A percentile compares a stretch with the other conserved stretches of the same genome.
These are phyloP conservation scores for Drosophila parabipectinata DNA, from an alignment of 1,140 invertebrate species.

Conservation along the genomic window DNA sequence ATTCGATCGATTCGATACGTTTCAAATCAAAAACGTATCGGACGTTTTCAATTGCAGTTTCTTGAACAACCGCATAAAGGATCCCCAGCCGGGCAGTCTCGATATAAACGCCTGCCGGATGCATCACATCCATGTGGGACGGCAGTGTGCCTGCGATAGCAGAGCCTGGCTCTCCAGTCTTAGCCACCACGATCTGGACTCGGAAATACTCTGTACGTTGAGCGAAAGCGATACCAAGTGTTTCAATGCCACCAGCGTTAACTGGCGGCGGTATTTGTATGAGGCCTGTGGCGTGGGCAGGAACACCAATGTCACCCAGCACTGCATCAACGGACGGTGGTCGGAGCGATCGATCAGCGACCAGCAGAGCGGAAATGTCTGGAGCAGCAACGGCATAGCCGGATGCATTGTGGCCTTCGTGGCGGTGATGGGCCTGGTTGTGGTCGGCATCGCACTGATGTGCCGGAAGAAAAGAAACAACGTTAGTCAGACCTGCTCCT, in stretches of 20 bases:
- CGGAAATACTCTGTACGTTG: conserved; percentile 68
- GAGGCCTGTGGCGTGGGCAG: conserved; percentile 61
- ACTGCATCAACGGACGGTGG: conserved; percentile 48
- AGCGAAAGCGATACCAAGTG: conserved; percentile 35
- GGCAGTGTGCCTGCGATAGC: conserved; percentile 55
- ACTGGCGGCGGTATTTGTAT: conserved; percentile 52
- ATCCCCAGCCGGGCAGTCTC: conserved; percentile 51
- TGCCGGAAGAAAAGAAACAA: too few relatives aligned
- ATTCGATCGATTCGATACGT: conserved; percentile 58
- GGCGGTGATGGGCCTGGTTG: background rate
- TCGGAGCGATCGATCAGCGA: background rate
- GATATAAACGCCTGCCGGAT: conserved; percentile 68
- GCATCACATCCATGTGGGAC: conserved; percentile 44
- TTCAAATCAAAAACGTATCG: conserved; percentile 45
- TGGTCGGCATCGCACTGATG: background rate
- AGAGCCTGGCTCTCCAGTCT: conserved; percentile 37
- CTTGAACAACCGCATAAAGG: conserved; percentile 60
- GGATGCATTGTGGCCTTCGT: background rate
- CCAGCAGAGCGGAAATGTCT: background rate
- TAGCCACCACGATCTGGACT: conserved; percentile 61
- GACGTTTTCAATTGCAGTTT: conserved; percentile 60
- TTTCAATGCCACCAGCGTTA: conserved; percentile 63
- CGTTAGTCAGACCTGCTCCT: too few relatives aligned
- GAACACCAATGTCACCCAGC: conserved; percentile 26
- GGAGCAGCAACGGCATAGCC: conserved; percentile 1